Evolutionary conservation across 2,888 invertebrate species (phyloP).

Genomic region (Ophion obscuratus): DNA sequence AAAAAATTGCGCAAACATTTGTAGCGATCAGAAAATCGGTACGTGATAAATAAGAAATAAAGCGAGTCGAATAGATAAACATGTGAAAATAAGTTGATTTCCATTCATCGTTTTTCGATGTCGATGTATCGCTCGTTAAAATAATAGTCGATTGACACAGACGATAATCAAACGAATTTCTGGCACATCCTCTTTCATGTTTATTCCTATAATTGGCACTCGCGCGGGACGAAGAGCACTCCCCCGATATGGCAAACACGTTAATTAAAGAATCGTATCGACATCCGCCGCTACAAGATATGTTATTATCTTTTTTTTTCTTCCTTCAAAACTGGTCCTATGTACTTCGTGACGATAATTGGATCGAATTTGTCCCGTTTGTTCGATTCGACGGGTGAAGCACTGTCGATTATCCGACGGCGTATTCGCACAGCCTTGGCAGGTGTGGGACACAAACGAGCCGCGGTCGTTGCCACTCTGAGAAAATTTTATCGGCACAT

Average conservation of each 20-base stretch:
- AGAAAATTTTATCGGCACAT: not conserved
- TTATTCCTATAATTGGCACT: conserved; percentile 49
- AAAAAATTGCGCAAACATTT: not conserved
- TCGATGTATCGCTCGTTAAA: conserved; percentile 41
- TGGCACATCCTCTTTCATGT: conserved; percentile 54
- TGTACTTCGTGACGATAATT: conserved; percentile 70
- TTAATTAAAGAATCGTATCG: conserved; percentile 57
- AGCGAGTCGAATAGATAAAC: conserved; percentile 14
- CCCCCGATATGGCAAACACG: not conserved
- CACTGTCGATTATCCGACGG: conserved; percentile 47
- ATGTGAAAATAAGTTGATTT: conserved; percentile 40
- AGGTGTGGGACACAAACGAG: conserved; percentile 38
- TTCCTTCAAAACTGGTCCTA: conserved; percentile 32
- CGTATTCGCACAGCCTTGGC: conserved; percentile 25
- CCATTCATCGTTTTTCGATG: conserved; percentile 40
- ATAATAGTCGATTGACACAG: conserved; percentile 39
- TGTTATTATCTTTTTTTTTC: conserved; percentile 30
- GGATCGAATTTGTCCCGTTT: conserved; percentile 71
- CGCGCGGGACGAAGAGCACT: conserved; percentile 6
- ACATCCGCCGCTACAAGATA: conserved; percentile 29
- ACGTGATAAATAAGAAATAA: not conserved
- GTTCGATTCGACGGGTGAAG: conserved; percentile 57
- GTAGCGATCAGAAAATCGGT: not conserved
- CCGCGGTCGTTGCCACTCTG: conserved; percentile 14
- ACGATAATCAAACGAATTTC: conserved; percentile 45